A percentile compares a stretch with the other conserved stretches of the same genome.
Conservation (phyloP, 2,797 vertebrate species). For the Anas bahamensis region DNA sequence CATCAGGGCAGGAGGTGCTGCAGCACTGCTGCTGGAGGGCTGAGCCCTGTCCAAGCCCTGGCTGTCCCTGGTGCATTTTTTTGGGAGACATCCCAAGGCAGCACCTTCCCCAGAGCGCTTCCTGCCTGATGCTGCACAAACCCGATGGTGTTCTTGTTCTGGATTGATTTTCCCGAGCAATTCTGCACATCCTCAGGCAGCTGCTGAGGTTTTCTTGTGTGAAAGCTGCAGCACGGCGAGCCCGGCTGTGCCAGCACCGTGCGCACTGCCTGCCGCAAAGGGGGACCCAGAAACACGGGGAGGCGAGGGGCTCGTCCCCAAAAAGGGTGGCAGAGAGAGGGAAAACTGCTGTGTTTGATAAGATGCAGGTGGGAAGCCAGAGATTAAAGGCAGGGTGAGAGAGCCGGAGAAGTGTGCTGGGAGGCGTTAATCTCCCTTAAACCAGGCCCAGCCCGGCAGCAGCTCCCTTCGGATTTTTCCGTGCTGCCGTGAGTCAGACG, state of each 20-base stretch:
- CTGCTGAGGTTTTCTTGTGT: accelerated
- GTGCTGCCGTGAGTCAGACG: accelerated
- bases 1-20: background rate
- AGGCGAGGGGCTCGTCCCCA: accelerated
- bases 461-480: background rate
- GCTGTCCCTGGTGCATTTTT: accelerated
- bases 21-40: accelerated
- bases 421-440: accelerated
- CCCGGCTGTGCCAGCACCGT: accelerated
- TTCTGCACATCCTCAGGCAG: accelerated
- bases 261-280: background rate
- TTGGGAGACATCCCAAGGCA: background rate
- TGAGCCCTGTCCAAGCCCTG: background rate
- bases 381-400: accelerated
- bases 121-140: accelerated
- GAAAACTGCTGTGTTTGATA: background rate
- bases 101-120: background rate
- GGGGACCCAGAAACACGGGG: accelerated
- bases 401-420: accelerated
- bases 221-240: accelerated
- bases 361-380: accelerated
- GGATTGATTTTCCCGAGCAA: background rate
- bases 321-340: accelerated
- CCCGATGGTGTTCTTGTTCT: accelerated
- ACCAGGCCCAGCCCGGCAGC: accelerated